Evolutionary conservation across 2,113 vertebrate genomes (phyloP).

Genomic region (Elephantulus edwardii): DNA sequence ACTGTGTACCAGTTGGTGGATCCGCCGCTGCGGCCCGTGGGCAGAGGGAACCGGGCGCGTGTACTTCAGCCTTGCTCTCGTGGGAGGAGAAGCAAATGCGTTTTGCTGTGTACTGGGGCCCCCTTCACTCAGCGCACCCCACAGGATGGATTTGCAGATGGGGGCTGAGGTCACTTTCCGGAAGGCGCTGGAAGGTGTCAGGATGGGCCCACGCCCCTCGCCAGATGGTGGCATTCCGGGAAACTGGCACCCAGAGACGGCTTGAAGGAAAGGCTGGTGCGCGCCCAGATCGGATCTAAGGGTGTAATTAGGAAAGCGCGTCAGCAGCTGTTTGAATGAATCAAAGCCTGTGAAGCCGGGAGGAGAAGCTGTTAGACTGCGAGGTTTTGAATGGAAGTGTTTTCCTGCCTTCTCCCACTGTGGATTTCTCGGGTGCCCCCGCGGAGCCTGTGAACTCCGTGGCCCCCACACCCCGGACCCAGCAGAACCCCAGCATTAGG

Average conservation of each 20-base stretch:
- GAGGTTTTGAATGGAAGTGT: slow-evolving; percentile 28
- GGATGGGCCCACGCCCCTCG: neutral
- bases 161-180: neutral
- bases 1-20: too few relatives aligned
- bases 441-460: neutral
- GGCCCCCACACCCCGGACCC: rapidly evolving
- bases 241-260: neutral
- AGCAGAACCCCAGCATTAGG: rapidly evolving
- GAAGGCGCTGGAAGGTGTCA: slow-evolving; percentile 13
- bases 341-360: slow-evolving; percentile 19
- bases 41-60: rapidly evolving
- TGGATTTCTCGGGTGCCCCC: neutral
- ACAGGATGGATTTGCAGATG: neutral
- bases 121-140: rapidly evolving
- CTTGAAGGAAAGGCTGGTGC: slow-evolving; percentile 6
- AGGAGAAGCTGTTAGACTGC: slow-evolving; percentile 11
- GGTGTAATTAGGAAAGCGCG: slow-evolving; percentile 17
- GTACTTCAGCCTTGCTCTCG: too few relatives aligned
- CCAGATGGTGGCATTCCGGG: slow-evolving; percentile 68
- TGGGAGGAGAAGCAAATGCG: rapidly evolving
- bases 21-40: neutral
- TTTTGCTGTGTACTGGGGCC: neutral
- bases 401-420: neutral
- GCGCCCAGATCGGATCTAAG: slow-evolving; percentile 15
- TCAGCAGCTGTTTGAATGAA: slow-evolving; percentile 54